A percentile compares a stretch with the other conserved stretches of the same genome.
Conservation (phyloP, 2,113 vertebrate genomes). For the Trachemys scripta region DNA sequence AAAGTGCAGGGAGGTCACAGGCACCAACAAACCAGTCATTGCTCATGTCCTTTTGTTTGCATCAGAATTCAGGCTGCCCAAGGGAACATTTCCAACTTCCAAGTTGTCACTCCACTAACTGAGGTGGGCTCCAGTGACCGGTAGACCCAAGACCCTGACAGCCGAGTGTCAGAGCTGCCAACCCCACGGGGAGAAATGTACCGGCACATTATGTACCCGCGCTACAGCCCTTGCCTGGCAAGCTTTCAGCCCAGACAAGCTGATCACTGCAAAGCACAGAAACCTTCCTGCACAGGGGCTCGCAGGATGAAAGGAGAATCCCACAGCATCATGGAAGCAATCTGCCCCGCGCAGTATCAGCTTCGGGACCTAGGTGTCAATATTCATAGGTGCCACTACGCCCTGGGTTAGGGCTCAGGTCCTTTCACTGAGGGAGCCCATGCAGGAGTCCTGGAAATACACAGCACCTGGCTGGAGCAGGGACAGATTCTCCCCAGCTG, state of each 20-base stretch:
- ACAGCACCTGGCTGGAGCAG: fast-evolving
- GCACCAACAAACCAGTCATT: not conserved
- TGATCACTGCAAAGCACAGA: not conserved
- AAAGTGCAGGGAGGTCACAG: not conserved
- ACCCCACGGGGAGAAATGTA: not conserved
- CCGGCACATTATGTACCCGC: not conserved
- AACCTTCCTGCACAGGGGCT: fast-evolving
- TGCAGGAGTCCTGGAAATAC: fast-evolving
- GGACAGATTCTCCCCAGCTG: not conserved
- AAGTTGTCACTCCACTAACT: not conserved
- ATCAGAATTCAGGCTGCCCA: not conserved
- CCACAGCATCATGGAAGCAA: fast-evolving
- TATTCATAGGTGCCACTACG: fast-evolving
- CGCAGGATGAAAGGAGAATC: not conserved
- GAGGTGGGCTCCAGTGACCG: not conserved
- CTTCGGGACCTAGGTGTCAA: fast-evolving
- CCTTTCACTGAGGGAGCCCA: fast-evolving
- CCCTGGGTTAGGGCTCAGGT: not conserved
- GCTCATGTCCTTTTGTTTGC: not conserved
- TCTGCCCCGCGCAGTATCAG: fast-evolving
- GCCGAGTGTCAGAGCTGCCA: not conserved
- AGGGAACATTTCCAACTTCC: not conserved
- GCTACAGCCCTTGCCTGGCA: not conserved
- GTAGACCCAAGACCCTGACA: not conserved
- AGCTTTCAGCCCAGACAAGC: not conserved